Evolutionary conservation across 2,797 vertebrate genomes (phyloP), one percentile per base, ranked within the genome.

Genomic region (Furcifer pardalis): DNA sequence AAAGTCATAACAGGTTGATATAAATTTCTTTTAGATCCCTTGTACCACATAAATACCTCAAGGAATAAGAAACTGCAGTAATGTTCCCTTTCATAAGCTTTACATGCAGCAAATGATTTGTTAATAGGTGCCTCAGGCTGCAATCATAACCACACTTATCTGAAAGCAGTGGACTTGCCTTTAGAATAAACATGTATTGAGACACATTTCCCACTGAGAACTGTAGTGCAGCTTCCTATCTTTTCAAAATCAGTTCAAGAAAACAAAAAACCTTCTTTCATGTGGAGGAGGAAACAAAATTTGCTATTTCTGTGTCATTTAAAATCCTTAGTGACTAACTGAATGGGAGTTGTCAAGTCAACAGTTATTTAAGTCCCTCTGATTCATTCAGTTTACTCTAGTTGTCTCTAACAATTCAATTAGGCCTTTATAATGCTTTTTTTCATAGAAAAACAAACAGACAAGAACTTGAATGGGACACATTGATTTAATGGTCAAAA

Each of bases 21-120:
- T 92, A 94, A 93, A 94, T 94, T 93, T 88, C 88, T 93, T 91
- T 91, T 88, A 91, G 89, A 79, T 89, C 42, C 72, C 84, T 92
- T 89, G 91, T 91, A 93, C 88, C 90, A 92, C 89, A 91, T 81
- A 90, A 88, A 86, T 85, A 91, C 79, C 90, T 88, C 0, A 0
- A 86, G 87, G 74, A 90, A 91, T 89, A 91, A 90, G 89, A 91
- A 94, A 82, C 90, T 89, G 88, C 91, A 84, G 65, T 91, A 92
- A 91, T 90, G 12, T 82, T 84, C 85, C 56, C 2, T 69, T 88
- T 93, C 82, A 52, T 91, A 92, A 90, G 86, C 30, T 89, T 71
- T 77, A 25, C 78, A 62, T 84, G 74, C 82, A 88, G 82, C 76
- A 91, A 91, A 90, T 60, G 21, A 23, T 89, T 89, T 72, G 76